phyloP scores from a whole-genome alignment of 2,797 vertebrate genomes.

The Urocyon cinereoargenteus region DNA sequence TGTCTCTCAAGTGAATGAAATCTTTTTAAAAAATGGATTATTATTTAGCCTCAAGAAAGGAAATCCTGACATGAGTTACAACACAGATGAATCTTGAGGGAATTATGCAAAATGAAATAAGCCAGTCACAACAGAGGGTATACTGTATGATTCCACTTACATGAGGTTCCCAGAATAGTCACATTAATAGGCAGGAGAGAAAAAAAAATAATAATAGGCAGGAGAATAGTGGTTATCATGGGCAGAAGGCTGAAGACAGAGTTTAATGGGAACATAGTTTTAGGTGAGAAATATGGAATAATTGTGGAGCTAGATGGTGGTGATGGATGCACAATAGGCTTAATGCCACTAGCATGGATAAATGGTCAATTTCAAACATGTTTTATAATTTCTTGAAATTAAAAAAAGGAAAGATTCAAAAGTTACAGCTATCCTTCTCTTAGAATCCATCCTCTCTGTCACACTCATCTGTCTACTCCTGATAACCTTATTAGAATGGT shows the following conservation, averaged over 20 bases:
- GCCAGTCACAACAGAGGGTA: neutral
- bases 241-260: fast-evolving
- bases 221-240: too few relatives aligned
- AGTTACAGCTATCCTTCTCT: too few relatives aligned
- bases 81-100: neutral
- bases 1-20: neutral
- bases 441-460: neutral
- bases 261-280: too few relatives aligned
- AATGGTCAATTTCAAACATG: neutral
- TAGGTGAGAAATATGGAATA: too few relatives aligned
- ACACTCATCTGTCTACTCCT: neutral
- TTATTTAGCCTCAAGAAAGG: neutral
- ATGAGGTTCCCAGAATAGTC: neutral
- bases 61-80: neutral
- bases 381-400: neutral
- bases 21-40: too few relatives aligned
- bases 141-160: neutral
- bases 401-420: neutral
- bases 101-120: neutral
- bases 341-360: neutral
- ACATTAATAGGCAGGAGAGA: neutral
- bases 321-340: fast-evolving
- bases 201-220: too few relatives aligned
- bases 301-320: neutral
- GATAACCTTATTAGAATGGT: neutral